A percentile compares a stretch with the other conserved stretches of the same genome.
Conservation (phyloP, 2,113 vertebrate genomes). For the Puntigrus tetrazona region DNA sequence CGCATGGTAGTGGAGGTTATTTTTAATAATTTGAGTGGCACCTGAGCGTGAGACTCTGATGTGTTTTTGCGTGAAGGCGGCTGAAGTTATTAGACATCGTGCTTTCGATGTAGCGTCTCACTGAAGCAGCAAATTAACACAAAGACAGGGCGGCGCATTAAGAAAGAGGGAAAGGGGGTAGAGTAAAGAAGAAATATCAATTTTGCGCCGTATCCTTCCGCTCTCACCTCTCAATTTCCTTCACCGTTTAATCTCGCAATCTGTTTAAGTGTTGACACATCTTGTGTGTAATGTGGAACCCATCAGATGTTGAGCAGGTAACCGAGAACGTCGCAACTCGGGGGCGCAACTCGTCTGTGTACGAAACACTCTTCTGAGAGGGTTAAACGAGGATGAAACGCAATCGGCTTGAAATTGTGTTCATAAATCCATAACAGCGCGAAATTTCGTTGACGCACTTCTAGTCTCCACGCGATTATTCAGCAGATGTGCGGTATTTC, state of each 20-base stretch:
- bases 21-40: slow-evolving; percentile 75
- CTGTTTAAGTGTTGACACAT: slow-evolving; percentile 34
- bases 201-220: background rate
- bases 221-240: slow-evolving; percentile 27
- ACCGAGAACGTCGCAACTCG: background rate
- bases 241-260: slow-evolving; percentile 19
- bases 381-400: slow-evolving; percentile 14
- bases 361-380: slow-evolving; percentile 34
- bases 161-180: slow-evolving; percentile 37
- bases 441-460: background rate
- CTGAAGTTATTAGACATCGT: slow-evolving; percentile 74
- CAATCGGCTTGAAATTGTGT: slow-evolving; percentile 30
- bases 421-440: slow-evolving; percentile 19
- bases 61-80: slow-evolving; percentile 51
- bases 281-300: background rate
- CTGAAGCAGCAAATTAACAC: slow-evolving; percentile 85
- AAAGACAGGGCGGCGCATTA: slow-evolving; percentile 70
- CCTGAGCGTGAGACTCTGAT: slow-evolving; percentile 65
- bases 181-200: background rate
- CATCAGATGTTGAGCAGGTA: slow-evolving; percentile 14
- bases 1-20: slow-evolving; percentile 69
- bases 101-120: slow-evolving; percentile 79
- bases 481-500: background rate
- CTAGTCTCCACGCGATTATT: background rate
- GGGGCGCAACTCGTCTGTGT: background rate